Evolutionary conservation across 2,113 vertebrate genomes (phyloP).

Genomic region (Ammodytes marinus): DNA sequence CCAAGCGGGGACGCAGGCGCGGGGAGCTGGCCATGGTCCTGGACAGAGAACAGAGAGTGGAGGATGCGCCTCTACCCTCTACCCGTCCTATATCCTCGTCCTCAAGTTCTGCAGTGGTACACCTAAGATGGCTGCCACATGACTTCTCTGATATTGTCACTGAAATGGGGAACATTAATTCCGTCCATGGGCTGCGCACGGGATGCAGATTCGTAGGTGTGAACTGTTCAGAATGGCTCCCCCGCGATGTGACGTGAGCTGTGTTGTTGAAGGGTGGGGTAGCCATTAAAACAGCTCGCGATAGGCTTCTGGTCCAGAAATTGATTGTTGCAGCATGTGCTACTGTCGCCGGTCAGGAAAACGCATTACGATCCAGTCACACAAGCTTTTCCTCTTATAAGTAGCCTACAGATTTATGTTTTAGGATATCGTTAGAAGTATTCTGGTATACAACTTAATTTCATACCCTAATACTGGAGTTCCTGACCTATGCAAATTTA

Average conservation of each 20-base stretch:
- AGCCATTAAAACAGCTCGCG: conserved; percentile 18
- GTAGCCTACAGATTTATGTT: conserved; percentile 13
- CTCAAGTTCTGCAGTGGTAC: conserved; percentile 58
- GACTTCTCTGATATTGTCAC: conserved; percentile 54
- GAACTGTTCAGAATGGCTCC: background rate
- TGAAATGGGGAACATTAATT: conserved; percentile 55
- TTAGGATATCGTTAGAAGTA: background rate
- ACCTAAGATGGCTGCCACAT: conserved; percentile 82
- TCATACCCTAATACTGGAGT: too few species aligned
- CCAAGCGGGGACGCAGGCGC: conserved; percentile 37
- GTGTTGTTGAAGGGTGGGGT: conserved; percentile 49
- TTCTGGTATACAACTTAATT: background rate
- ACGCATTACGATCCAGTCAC: conserved; percentile 7
- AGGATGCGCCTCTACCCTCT: conserved; percentile 35
- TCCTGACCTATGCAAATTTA: background rate
- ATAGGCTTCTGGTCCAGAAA: conserved; percentile 21
- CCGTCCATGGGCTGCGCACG: conserved; percentile 1
- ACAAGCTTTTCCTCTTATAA: background rate
- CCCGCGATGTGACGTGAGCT: background rate
- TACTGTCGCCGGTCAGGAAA: conserved; percentile 37
- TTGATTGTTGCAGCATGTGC: conserved; percentile 54
- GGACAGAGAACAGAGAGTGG: conserved; percentile 63
- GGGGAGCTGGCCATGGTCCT: conserved; percentile 87
- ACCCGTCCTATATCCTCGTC: conserved; percentile 38
- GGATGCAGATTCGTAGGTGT: conserved; percentile 33